phyloP scores from a whole-genome alignment of 2,888 invertebrate species.

The Agonopterix arenella region DNA sequence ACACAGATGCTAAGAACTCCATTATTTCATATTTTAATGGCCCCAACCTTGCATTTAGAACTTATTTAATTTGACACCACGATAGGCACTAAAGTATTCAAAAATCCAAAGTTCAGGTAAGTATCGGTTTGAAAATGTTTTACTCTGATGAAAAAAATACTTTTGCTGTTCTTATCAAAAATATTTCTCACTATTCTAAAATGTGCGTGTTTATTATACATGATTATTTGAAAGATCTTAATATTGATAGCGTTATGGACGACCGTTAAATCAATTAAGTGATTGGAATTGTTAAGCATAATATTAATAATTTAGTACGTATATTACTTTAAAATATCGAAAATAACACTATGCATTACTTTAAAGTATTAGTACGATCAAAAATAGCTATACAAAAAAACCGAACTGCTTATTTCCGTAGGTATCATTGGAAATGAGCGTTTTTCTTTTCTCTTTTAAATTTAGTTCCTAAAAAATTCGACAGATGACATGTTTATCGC shows the following conservation, averaged over 20 bases:
- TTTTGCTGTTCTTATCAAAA: constrained; percentile 41
- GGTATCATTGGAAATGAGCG: no score
- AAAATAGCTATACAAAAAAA: no score
- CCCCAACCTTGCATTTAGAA: background rate
- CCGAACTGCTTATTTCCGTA: no score
- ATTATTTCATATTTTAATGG: background rate
- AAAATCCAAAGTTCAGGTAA: no score
- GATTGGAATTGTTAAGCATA: constrained; percentile 13
- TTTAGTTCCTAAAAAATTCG: no score
- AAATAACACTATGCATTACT: background rate
- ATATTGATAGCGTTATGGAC: constrained; percentile 42
- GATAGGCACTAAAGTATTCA: background rate
- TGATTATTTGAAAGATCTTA: constrained; percentile 17
- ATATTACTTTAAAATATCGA: background rate
- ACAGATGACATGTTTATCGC: no score
- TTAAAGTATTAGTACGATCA: background rate
- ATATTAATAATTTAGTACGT: constrained; percentile 7
- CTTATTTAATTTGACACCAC: constrained; percentile 21
- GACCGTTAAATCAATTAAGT: constrained; percentile 16
- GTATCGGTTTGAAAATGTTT: constrained; percentile 11
- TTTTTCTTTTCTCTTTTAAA: no score
- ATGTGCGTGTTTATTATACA: constrained; percentile 62
- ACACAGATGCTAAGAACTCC: no score
- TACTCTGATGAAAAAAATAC: constrained; percentile 10
- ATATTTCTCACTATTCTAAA: constrained; percentile 32